Percentiles rank a stretch among this genome's conserved stretches.
These are phyloP conservation scores for Yasuhikotakia modesta DNA, from an alignment of 2,797 vertebrate genomes.

Conservation along the genomic window DNA sequence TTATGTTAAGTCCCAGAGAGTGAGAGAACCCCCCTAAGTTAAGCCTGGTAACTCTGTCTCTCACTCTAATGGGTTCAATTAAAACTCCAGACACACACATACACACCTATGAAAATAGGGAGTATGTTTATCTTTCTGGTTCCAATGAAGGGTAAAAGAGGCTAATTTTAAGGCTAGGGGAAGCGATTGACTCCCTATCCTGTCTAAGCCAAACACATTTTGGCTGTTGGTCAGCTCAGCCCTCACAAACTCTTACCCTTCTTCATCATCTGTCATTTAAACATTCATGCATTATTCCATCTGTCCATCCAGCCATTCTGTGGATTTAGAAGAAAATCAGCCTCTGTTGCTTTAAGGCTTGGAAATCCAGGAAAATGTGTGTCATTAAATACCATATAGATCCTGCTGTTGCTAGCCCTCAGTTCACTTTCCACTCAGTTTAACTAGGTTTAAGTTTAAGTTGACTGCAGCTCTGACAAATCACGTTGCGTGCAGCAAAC, in stretches of 20 bases:
- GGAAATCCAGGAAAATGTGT: constrained; percentile 43
- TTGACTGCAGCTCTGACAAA: constrained; percentile 49
- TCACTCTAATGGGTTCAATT: constrained; percentile 69
- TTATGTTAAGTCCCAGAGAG: constrained; percentile 37
- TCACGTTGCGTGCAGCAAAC: constrained; percentile 51
- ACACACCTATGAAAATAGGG: constrained; percentile 63
- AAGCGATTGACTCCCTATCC: constrained; percentile 49
- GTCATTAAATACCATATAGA: constrained; percentile 49
- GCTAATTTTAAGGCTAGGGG: constrained; percentile 46
- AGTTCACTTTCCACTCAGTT: constrained; percentile 30
- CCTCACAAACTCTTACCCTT: neutral
- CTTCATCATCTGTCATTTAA: constrained; percentile 23
- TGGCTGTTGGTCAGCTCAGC: constrained; percentile 32
- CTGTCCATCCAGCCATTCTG: neutral
- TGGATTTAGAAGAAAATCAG: constrained; percentile 42
- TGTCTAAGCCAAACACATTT: constrained; percentile 51
- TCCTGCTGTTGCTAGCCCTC: neutral
- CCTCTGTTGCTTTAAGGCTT: constrained; percentile 42
- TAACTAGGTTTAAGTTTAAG: neutral
- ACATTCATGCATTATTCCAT: constrained; percentile 25
- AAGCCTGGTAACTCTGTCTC: constrained; percentile 49
- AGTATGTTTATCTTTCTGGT: constrained; percentile 66
- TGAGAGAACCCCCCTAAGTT: constrained; percentile 48
- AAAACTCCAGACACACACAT: constrained; percentile 63
- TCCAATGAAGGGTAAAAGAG: constrained; percentile 52